Evolutionary conservation across 2,888 invertebrate genomes (phyloP).

Genomic region (Pachycephus smyrnensis): DNA sequence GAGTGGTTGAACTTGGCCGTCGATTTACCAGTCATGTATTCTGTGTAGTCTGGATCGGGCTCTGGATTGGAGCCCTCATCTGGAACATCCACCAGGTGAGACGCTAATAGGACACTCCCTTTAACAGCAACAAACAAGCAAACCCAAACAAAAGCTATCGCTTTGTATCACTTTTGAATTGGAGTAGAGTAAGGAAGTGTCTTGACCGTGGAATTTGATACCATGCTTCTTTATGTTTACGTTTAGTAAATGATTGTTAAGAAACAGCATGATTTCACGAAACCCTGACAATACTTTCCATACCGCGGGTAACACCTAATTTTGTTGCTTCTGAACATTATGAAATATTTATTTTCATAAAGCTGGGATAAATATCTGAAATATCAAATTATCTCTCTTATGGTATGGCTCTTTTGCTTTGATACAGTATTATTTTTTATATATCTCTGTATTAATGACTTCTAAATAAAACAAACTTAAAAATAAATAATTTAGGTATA

Average conservation of each 20-base stretch:
- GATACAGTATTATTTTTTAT: not conserved
- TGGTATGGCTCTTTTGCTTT: not conserved
- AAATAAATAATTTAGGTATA: not conserved
- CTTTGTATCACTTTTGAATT: conserved; percentile 33
- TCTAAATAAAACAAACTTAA: not conserved
- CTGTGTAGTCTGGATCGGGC: conserved; percentile 91
- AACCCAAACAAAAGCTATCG: conserved; percentile 61
- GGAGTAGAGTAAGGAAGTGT: conserved; percentile 18
- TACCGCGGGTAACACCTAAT: not conserved
- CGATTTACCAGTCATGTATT: conserved; percentile 89
- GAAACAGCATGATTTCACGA: not conserved
- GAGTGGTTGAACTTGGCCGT: conserved; percentile 63
- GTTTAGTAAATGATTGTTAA: not conserved
- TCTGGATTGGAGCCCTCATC: conserved; percentile 90
- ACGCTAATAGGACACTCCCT: conserved; percentile 63
- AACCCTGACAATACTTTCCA: not conserved
- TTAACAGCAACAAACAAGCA: conserved; percentile 63
- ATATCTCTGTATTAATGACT: not conserved
- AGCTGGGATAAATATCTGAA: not conserved
- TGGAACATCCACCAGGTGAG: conserved; percentile 68
- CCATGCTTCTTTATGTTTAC: not conserved
- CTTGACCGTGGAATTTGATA: conserved; percentile 1
- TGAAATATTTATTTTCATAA: not conserved
- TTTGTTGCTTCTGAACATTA: not conserved
- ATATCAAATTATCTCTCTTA: not conserved